These are phyloP conservation scores for Helostoma temminkii DNA, from an alignment of 2,797 vertebrate species.

Conservation along the genomic window DNA sequence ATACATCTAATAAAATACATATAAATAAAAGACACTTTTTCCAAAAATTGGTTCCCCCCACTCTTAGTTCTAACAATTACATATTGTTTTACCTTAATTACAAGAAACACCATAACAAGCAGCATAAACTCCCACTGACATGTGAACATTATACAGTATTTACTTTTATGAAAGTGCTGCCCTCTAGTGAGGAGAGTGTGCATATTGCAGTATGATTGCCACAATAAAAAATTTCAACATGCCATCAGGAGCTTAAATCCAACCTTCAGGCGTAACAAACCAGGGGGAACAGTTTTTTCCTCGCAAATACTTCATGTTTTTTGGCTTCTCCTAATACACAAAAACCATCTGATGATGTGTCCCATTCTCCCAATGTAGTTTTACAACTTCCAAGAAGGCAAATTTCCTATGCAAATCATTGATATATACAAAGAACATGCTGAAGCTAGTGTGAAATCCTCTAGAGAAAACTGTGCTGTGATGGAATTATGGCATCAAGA, in stretches of 20 bases:
- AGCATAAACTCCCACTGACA: not conserved
- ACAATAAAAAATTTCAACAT: not conserved
- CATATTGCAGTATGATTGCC: constrained; percentile 12
- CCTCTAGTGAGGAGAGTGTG: constrained; percentile 54
- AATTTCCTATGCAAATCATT: constrained; percentile 69
- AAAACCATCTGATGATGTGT: not conserved
- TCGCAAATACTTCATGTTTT: not conserved
- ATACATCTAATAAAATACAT: not conserved
- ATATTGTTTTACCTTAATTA: constrained; percentile 7
- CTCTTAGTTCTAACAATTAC: constrained; percentile 4
- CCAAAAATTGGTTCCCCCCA: not conserved
- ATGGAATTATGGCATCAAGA: constrained; percentile 18
- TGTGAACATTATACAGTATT: not conserved
- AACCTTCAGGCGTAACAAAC: not conserved
- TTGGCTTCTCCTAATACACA: constrained; percentile 1
- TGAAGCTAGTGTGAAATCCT: constrained; percentile 32
- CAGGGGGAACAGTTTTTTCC: constrained; percentile 14
- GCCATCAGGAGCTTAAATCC: not conserved
- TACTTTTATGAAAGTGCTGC: constrained; percentile 42
- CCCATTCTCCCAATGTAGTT: not conserved
- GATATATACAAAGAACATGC: too few relatives aligned
- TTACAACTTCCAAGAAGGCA: constrained; percentile 24
- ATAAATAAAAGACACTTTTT: not conserved
- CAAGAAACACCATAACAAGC: not conserved
- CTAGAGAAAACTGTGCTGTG: constrained; percentile 24